Evolutionary conservation across 2,113 vertebrate species (phyloP), one percentile per base, ranked within the genome.

Genomic region (Gymnorhina tibicen): DNA sequence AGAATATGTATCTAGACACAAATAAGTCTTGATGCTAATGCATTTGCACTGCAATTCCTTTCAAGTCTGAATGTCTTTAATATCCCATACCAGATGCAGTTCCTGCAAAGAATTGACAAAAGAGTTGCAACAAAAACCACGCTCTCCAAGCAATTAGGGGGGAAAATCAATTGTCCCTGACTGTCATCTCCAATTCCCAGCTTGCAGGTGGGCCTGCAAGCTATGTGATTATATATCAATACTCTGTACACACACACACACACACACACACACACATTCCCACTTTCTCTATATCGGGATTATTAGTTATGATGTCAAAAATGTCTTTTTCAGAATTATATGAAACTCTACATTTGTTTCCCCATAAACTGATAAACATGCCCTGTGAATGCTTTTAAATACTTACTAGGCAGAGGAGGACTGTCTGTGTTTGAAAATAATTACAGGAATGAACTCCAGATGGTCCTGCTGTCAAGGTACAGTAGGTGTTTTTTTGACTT

Each of bases 371-470:
- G 42, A 83, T 52, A 49, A 95, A 74, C 3, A 3, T 49, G 16
- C 23, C 50, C 49, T 49, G 26, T 77, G 56, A 55, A 55, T 78
- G 52, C 47, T 28, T 94, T 68, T 83, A 79, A 95, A 93, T 80
- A 59, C 20, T 14, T 81, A 53, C 91, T 72, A 93, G 37, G 42
- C 39, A 68, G 59, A 64, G 68, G 30, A 95, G 7, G 32, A 86
- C 32, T 69, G 28, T 33, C 39, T 85, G 26, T 44, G 21, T 87
- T 85, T 69, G 53, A 89, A 94, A 96, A 78, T 91, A 92, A 91
- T 93, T 76, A 37, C 24, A 85, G 85, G 49, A 91, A 93, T 76
- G 55, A 82, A 49, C 62, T 93, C 80, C 93, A 93, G 86, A 95
- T 94, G 69, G 87, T 96, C 89, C 39, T 0, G 0, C 81, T 94